A percentile compares a stretch with the other conserved stretches of the same genome.
Conservation (phyloP, 2,888 invertebrate species). For the Ditula angustiorana region DNA sequence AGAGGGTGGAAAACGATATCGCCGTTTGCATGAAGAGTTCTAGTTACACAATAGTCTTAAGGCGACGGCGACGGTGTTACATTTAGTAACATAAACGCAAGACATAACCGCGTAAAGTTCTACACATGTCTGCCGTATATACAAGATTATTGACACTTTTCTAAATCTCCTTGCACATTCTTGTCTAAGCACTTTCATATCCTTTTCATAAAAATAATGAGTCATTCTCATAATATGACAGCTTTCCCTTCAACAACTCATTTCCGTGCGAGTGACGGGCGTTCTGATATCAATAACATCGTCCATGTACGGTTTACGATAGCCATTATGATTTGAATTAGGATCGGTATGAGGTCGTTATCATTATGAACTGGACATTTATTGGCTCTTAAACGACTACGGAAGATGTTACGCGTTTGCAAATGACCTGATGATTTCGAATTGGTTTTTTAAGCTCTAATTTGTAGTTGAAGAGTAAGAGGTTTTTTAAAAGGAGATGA, state of each 20-base stretch:
- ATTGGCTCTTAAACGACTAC: constrained; percentile 17
- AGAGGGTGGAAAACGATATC: too few species aligned
- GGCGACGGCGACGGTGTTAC: too few species aligned
- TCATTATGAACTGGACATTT: constrained; percentile 29
- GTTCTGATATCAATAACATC: constrained; percentile 40
- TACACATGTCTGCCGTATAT: too few species aligned
- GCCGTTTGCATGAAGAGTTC: too few species aligned
- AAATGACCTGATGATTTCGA: constrained; percentile 13
- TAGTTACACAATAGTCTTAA: too few species aligned
- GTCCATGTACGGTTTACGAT: constrained; percentile 29
- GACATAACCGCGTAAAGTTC: not conserved
- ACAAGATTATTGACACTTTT: not conserved
- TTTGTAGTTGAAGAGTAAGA: not conserved
- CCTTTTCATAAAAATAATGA: constrained; percentile 16
- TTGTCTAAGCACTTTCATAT: constrained; percentile 19
- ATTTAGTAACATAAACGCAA: not conserved
- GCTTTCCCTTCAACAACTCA: constrained; percentile 34
- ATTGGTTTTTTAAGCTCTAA: not conserved
- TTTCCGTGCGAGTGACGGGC: constrained; percentile 25
- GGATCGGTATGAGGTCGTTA: constrained; percentile 27
- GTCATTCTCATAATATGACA: constrained; percentile 6
- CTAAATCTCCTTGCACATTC: not conserved
- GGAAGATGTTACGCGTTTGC: constrained; percentile 27
- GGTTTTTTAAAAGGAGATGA: not conserved
- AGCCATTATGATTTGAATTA: constrained; percentile 35